A percentile compares a stretch with the other conserved stretches of the same genome.
Evolutionary conservation across 2,888 invertebrate genomes (phyloP).

Genomic region (Microchrysa polita): DNA sequence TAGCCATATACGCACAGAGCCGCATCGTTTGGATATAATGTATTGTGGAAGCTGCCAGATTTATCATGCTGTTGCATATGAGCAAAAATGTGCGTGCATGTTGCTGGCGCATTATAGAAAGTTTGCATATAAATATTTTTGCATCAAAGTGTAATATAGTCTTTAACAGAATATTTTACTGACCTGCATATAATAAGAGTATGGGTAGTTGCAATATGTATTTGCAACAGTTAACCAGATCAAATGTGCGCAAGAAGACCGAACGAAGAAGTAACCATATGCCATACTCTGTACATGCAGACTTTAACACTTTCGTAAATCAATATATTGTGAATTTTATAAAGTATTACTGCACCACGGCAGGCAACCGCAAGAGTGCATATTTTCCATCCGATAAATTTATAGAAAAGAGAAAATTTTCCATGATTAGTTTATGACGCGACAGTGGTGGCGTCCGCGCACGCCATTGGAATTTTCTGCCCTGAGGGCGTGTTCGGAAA

Average conservation of each 20-base stretch:
- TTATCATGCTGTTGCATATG: too few relatives aligned
- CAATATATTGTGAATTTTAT: too few relatives aligned
- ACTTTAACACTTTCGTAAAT: slow-evolving; percentile 15
- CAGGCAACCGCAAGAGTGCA: too few relatives aligned
- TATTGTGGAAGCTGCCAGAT: too few relatives aligned
- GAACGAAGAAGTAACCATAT: neutral
- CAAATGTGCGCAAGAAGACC: too few relatives aligned
- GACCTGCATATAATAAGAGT: slow-evolving; percentile 24
- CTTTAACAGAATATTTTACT: slow-evolving; percentile 15
- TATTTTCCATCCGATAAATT: too few relatives aligned
- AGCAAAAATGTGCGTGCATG: too few relatives aligned
- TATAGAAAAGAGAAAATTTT: slow-evolving; percentile 30
- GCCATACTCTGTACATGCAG: neutral
- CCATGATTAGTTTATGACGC: neutral
- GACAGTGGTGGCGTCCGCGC: neutral
- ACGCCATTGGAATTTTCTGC: too few relatives aligned
- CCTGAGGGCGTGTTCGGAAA: neutral
- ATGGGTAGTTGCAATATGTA: neutral
- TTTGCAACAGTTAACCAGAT: too few relatives aligned
- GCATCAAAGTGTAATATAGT: slow-evolving; percentile 20
- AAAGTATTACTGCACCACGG: too few relatives aligned
- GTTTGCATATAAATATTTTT: slow-evolving; percentile 30
- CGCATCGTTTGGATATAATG: too few relatives aligned
- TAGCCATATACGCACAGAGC: too few relatives aligned
- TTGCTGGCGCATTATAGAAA: slow-evolving; percentile 6